phyloP scores from a whole-genome alignment of 2,888 invertebrate genomes.

The Cosmia pyralina region DNA sequence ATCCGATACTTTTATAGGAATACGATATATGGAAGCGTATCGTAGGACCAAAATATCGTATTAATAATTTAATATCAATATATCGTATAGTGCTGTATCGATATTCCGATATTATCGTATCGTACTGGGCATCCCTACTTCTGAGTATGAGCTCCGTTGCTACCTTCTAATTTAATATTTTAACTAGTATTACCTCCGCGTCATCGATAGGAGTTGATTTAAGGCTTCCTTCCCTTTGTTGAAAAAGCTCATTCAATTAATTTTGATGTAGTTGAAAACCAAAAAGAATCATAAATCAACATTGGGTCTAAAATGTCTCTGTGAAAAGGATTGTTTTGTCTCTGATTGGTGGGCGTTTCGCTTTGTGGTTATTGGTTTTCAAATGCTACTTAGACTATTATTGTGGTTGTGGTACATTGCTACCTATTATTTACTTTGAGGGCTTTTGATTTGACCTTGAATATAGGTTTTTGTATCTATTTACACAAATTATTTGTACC shows the following conservation, averaged over 20 bases:
- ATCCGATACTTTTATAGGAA: too few species aligned
- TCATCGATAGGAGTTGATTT: constrained; percentile 42
- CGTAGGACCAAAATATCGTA: too few species aligned
- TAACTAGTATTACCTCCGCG: background rate
- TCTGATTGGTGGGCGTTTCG: constrained; percentile 52
- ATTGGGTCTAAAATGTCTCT: constrained; percentile 34
- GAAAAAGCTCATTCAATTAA: constrained; percentile 45
- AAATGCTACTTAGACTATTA: constrained; percentile 37
- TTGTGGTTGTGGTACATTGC: constrained; percentile 14
- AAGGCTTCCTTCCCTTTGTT: constrained; percentile 35
- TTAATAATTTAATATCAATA: too few species aligned
- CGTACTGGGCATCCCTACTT: too few species aligned
- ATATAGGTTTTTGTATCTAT: too few species aligned
- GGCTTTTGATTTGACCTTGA: background rate
- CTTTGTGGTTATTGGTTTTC: constrained; percentile 51
- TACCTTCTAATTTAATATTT: constrained; percentile 1
- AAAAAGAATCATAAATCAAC: constrained; percentile 48
- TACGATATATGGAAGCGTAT: too few species aligned
- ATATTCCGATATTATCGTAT: too few species aligned
- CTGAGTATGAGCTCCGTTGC: background rate
- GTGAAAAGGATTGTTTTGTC: constrained; percentile 32
- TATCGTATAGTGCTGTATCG: too few species aligned
- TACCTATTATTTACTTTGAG: constrained; percentile 33
- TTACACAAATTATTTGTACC: too few species aligned
- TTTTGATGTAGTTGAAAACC: constrained; percentile 36